phyloP scores from a whole-genome alignment of 2,113 vertebrate genomes.

The Mastomys natalensis region DNA sequence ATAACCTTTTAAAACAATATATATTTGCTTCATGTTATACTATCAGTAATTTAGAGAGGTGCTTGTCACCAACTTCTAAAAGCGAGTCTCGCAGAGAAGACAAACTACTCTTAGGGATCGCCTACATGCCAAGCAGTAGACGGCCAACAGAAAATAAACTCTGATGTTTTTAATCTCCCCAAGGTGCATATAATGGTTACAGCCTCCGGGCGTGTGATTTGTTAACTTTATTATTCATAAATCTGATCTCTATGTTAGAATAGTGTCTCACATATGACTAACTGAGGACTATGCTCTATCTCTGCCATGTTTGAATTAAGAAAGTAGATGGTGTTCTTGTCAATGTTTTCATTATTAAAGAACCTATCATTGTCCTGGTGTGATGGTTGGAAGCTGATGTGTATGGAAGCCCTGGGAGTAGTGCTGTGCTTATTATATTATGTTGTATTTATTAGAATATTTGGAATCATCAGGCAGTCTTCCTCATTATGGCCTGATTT shows the following conservation, averaged over 20 bases:
- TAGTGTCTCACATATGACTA: not conserved
- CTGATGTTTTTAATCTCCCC: not conserved
- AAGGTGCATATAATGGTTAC: not conserved
- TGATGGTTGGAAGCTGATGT: not conserved
- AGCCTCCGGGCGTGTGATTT: not conserved
- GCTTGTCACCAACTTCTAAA: not conserved
- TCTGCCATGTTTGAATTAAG: not conserved
- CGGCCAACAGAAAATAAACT: not conserved
- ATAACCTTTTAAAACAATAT: not conserved
- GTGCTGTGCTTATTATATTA: not conserved
- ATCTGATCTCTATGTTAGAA: not conserved
- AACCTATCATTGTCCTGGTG: not conserved
- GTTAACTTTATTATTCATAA: not conserved
- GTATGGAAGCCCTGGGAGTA: not conserved
- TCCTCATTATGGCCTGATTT: not conserved
- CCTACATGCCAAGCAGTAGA: not conserved
- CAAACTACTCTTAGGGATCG: too few species aligned
- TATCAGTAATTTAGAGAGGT: not conserved
- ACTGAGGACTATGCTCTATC: not conserved
- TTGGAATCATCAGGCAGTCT: not conserved
- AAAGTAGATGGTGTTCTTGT: not conserved
- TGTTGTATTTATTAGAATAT: not conserved
- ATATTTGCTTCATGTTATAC: not conserved
- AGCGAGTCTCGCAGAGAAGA: not conserved
- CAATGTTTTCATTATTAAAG: not conserved